These are phyloP conservation scores for Neoarius graeffei DNA, from an alignment of 2,113 vertebrate species.

Conservation along the genomic window DNA sequence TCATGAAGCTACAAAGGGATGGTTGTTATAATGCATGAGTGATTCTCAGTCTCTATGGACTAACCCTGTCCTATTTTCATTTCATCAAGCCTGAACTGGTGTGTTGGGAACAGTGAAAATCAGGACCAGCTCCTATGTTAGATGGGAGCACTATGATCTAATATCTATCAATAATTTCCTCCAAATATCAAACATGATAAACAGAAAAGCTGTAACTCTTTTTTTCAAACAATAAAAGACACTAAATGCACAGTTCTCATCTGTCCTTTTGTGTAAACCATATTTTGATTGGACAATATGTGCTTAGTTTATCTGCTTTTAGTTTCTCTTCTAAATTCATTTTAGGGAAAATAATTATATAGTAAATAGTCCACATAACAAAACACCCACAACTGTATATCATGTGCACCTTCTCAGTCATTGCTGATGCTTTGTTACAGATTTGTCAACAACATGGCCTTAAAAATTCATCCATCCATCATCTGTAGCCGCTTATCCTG, in stretches of 20 bases:
- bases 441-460: no score
- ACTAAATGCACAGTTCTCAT: neutral
- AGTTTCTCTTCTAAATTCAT: neutral
- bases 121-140: neutral
- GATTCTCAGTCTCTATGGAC: neutral
- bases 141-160: neutral
- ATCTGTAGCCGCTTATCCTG: no score
- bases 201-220: neutral
- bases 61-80: neutral
- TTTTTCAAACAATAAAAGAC: neutral
- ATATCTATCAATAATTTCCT: neutral
- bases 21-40: neutral
- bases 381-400: neutral
- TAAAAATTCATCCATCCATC: no score
- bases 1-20: conserved; percentile 77
- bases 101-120: neutral
- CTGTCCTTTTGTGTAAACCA: neutral
- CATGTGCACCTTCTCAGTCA: neutral
- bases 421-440: neutral
- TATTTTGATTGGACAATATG: neutral
- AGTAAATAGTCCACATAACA: neutral
- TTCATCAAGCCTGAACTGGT: neutral
- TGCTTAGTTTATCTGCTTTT: neutral
- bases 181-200: neutral
- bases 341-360: neutral